phyloP scores from a whole-genome alignment of 2,113 vertebrate genomes.

The Brienomyrus brachyistius region DNA sequence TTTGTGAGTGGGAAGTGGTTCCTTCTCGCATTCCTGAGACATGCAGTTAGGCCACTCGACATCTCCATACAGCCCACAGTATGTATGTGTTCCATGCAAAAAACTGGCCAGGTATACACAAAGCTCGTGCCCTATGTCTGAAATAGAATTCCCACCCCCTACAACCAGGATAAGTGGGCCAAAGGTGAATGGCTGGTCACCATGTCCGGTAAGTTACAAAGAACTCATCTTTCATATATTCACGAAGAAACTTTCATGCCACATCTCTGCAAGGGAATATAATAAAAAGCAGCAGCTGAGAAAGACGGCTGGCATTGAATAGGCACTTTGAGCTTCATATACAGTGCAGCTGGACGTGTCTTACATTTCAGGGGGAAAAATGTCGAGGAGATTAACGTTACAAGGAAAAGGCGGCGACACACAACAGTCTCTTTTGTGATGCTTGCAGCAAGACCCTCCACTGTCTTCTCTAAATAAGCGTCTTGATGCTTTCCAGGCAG shows the following conservation, averaged over 20 bases:
- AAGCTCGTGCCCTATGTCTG: not conserved
- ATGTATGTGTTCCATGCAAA: not conserved
- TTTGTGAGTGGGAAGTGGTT: not conserved
- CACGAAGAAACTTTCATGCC: not conserved
- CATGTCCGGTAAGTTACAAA: not conserved
- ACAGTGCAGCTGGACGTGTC: not conserved
- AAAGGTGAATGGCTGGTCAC: not conserved
- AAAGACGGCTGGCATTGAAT: not conserved
- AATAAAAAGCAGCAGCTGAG: not conserved
- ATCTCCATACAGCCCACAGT: not conserved
- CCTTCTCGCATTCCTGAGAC: not conserved
- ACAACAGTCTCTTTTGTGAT: not conserved
- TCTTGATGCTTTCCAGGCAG: conserved; percentile 9
- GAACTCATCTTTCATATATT: not conserved
- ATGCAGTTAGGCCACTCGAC: not conserved
- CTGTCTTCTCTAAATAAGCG: conserved; percentile 21
- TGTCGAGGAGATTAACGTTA: not conserved
- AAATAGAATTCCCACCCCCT: not conserved
- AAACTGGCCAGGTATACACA: not conserved
- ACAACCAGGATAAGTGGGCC: not conserved
- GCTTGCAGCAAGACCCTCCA: not conserved
- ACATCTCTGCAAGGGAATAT: not conserved
- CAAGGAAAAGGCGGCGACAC: not conserved
- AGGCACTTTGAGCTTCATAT: not conserved
- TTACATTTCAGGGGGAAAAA: not conserved